These are phyloP conservation scores for Chionis minor DNA, from an alignment of 2,113 vertebrate genomes.

Conservation along the genomic window DNA sequence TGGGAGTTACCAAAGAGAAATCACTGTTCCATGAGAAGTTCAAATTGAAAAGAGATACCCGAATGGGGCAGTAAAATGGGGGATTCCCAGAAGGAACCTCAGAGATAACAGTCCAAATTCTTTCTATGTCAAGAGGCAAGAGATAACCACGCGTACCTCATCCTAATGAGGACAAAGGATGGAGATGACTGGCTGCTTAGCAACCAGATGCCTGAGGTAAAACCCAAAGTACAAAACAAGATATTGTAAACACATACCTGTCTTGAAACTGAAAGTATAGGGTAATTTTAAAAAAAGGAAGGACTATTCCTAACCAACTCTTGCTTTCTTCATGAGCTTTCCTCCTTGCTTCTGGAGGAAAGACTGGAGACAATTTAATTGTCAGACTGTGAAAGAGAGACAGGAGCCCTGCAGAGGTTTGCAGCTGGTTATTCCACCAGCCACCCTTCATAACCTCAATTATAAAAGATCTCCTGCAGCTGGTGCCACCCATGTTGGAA, in stretches of 20 bases:
- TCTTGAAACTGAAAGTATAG: background rate
- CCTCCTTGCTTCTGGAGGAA: background rate
- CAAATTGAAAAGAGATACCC: background rate
- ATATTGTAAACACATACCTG: background rate
- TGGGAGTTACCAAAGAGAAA: background rate
- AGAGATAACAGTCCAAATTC: background rate
- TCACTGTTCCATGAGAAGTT: background rate
- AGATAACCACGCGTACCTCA: background rate
- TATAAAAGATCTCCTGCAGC: background rate
- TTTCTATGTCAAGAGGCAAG: background rate
- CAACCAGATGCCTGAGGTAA: background rate
- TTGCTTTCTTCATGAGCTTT: background rate
- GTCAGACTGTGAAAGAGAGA: background rate
- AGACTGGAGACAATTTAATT: background rate
- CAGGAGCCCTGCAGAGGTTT: background rate
- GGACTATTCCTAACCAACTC: background rate
- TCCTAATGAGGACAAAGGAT: background rate
- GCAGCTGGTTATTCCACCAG: background rate
- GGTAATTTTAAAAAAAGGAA: background rate
- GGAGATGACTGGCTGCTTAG: background rate
- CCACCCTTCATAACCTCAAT: background rate
- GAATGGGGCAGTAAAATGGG: background rate
- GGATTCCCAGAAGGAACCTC: background rate
- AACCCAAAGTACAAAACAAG: background rate
- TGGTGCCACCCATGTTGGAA: background rate